Conservation (phyloP, 2,113 vertebrate species). For the Ptilorrhoa leucosticta region DNA sequence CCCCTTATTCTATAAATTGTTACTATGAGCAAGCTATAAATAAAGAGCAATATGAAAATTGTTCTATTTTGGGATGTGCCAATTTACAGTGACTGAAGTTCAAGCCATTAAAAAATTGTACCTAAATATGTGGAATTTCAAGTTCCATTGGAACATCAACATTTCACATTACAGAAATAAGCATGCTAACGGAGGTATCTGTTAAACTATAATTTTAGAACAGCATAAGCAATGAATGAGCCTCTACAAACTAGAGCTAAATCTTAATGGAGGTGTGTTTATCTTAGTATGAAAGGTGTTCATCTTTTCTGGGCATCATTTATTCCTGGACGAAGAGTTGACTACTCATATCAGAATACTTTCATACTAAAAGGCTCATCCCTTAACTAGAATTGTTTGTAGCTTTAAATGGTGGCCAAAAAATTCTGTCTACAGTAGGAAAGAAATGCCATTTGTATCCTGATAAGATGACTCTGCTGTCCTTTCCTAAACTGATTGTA, state of each 20-base stretch:
- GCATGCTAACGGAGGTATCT: not conserved
- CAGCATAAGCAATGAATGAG: not conserved
- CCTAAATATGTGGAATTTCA: not conserved
- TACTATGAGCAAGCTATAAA: not conserved
- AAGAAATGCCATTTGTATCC: not conserved
- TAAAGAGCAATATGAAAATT: not conserved
- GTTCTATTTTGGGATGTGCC: not conserved
- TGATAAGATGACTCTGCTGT: not conserved
- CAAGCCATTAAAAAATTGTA: not conserved
- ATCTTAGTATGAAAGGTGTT: not conserved
- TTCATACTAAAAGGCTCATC: not conserved
- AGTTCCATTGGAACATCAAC: not conserved
- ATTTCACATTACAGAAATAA: not conserved
- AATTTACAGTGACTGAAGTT: not conserved
- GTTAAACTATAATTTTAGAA: not conserved
- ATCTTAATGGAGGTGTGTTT: not conserved
- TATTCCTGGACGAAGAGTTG: not conserved
- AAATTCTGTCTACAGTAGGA: not conserved
- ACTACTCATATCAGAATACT: not conserved
- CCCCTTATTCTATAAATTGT: not conserved
- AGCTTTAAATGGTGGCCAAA: not conserved
- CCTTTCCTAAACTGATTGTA: not conserved
- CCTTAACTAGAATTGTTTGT: not conserved
- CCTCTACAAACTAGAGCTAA: not conserved
- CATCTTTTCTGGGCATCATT: not conserved